phyloP scores from a whole-genome alignment of 2,888 invertebrate genomes.

The Ametastegia equiseti region DNA sequence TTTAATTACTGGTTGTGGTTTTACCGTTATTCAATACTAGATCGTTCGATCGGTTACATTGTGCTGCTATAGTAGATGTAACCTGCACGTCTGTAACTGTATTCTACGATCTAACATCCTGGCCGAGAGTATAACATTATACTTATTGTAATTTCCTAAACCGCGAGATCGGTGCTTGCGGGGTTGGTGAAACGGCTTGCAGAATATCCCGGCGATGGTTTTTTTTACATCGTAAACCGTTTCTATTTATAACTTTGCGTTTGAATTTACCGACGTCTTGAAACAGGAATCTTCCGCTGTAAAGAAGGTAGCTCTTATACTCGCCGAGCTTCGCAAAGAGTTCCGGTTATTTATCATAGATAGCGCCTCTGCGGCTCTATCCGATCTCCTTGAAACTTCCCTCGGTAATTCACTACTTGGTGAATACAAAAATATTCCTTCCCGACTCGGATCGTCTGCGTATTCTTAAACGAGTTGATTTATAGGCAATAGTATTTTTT shows the following conservation, averaged over 20 bases:
- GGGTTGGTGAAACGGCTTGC: background rate
- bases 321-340: background rate
- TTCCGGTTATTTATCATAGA: background rate
- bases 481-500: background rate
- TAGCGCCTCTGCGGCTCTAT: background rate
- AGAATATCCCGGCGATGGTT: background rate
- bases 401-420: no score
- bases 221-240: background rate
- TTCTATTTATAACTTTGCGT: no score
- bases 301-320: background rate
- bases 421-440: background rate
- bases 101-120: background rate
- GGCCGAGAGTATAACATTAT: background rate
- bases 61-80: background rate
- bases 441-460: background rate
- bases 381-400: background rate
- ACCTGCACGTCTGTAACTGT: background rate
- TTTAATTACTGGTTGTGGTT: background rate
- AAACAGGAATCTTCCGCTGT: constrained; percentile 5
- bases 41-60: constrained; percentile 2
- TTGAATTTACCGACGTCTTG: background rate
- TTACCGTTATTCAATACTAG: constrained; percentile 15
- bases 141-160: background rate
- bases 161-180: background rate
- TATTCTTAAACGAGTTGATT: background rate